phyloP scores from a whole-genome alignment of 2,888 invertebrate genomes.

The Pseudanteris insignis region DNA sequence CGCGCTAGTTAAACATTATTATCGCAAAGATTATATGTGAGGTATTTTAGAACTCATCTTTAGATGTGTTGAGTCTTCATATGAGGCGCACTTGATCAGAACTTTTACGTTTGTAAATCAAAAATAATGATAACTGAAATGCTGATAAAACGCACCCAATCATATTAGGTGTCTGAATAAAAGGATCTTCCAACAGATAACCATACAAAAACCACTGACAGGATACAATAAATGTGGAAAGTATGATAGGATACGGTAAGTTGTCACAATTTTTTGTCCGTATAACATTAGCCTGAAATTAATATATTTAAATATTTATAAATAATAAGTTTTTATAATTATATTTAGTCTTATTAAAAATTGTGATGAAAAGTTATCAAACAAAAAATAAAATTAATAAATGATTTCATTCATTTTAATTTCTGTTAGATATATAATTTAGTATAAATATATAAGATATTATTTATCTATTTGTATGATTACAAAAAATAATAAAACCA shows the following conservation, averaged over 20 bases:
- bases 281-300: conserved; percentile 76
- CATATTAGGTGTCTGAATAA: conserved; percentile 83
- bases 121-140: conserved; percentile 80
- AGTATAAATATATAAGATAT: no score
- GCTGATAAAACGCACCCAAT: conserved; percentile 79
- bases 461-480: no score
- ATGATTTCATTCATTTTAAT: no score
- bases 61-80: conserved; percentile 37
- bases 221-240: conserved; percentile 83
- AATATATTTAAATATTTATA: no score
- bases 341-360: no score
- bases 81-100: conserved; percentile 52
- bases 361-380: no score
- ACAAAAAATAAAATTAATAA: no score
- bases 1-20: conserved; percentile 1
- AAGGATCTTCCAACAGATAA: conserved; percentile 77
- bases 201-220: conserved; percentile 89
- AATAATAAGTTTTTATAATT: no score
- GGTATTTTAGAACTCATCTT: conserved; percentile 7
- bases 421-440: neutral
- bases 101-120: conserved; percentile 73
- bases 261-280: conserved; percentile 82
- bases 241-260: conserved; percentile 87
- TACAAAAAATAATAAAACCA: no score
- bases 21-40: conserved; percentile 11